Percentiles rank a stretch among this genome's conserved stretches.
These are phyloP conservation scores for Andrena bucephala DNA, from an alignment of 2,888 invertebrate genomes.

Conservation along the genomic window DNA sequence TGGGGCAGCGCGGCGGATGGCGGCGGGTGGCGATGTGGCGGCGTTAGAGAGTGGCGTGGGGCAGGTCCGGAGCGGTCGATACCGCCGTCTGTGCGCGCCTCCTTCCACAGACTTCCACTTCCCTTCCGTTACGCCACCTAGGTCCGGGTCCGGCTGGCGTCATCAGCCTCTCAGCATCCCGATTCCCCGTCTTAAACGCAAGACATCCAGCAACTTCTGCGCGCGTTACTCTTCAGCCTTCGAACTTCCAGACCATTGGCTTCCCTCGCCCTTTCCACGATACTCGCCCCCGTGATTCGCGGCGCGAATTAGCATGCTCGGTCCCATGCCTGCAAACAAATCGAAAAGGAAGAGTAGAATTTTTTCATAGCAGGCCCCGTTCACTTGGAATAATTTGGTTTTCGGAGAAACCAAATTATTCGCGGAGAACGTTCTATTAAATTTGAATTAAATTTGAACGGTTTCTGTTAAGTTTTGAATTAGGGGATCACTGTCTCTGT, in stretches of 20 bases:
- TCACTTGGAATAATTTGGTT: background rate
- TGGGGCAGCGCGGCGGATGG: slow-evolving; percentile 71
- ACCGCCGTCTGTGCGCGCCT: slow-evolving; percentile 87
- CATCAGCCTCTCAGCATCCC: slow-evolving; percentile 73
- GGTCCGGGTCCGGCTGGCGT: slow-evolving; percentile 81
- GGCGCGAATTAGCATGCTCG: slow-evolving; percentile 8
- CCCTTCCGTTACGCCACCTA: slow-evolving; percentile 82
- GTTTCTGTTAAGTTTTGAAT: too few relatives aligned
- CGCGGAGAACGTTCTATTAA: too few relatives aligned
- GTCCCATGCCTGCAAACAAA: background rate
- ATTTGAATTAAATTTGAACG: too few relatives aligned
- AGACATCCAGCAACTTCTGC: slow-evolving; percentile 41
- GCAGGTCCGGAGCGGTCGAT: slow-evolving; percentile 88
- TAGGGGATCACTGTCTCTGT: too few relatives aligned
- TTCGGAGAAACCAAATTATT: too few relatives aligned
- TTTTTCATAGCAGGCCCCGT: background rate
- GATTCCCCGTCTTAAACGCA: slow-evolving; percentile 63
- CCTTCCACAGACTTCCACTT: slow-evolving; percentile 80
- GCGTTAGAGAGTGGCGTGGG: slow-evolving; percentile 80
- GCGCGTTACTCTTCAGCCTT: background rate
- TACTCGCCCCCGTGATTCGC: background rate
- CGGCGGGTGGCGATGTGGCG: slow-evolving; percentile 71
- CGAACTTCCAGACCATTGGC: background rate
- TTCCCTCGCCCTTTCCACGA: background rate
- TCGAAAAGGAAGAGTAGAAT: background rate